Percentiles rank a stretch among this genome's conserved stretches.
phyloP scores from a whole-genome alignment of 2,888 invertebrate genomes.

The Cephus nigrinus region DNA sequence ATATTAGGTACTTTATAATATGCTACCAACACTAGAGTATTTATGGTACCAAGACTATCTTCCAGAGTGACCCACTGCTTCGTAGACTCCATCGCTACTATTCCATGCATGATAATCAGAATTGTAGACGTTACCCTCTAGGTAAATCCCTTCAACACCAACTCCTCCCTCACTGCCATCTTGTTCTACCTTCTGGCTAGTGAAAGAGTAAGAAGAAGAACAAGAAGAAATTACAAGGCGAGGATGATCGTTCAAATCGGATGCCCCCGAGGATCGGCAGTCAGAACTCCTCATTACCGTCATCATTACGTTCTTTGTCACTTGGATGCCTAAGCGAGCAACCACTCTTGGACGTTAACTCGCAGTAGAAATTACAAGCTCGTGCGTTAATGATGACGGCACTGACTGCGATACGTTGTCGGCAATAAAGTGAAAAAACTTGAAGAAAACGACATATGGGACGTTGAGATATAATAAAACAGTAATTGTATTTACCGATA shows the following conservation, averaged over 20 bases:
- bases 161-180: not conserved
- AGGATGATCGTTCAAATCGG: slow-evolving; percentile 30
- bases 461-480: not conserved
- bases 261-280: slow-evolving; percentile 31
- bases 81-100: not conserved
- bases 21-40: not conserved
- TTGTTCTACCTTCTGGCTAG: slow-evolving; percentile 18
- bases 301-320: slow-evolving; percentile 35
- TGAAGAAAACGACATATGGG: not conserved
- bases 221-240: slow-evolving; percentile 29
- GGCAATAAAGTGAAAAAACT: not conserved
- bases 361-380: slow-evolving; percentile 2
- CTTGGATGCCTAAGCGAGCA: slow-evolving; percentile 2
- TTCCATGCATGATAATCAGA: slow-evolving; percentile 1
- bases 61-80: not conserved
- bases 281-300: slow-evolving; percentile 30
- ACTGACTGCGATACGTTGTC: not conserved
- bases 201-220: slow-evolving; percentile 14
- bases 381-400: slow-evolving; percentile 3
- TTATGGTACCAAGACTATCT: not conserved
- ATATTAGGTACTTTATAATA: not conserved
- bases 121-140: not conserved
- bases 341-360: not conserved
- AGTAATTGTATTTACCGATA: not conserved
- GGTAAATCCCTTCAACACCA: not conserved